Evolutionary conservation across 2,888 invertebrate genomes (phyloP).

Genomic region (Tridacna gigas): DNA sequence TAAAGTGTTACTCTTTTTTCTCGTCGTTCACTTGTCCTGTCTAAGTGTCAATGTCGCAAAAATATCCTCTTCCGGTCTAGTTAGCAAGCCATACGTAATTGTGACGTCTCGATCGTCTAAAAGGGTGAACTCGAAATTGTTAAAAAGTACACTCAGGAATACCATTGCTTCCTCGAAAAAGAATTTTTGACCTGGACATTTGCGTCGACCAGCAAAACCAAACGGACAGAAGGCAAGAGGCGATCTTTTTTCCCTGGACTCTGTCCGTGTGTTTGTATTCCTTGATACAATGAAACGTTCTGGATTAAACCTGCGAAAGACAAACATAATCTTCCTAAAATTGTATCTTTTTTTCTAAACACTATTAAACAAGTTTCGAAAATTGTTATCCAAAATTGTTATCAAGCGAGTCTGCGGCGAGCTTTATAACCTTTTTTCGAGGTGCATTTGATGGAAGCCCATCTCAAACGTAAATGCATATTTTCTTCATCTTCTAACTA

Average conservation of each 20-base stretch:
- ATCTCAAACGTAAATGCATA: too few species aligned
- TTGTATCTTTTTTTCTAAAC: too few species aligned
- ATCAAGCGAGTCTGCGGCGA: too few species aligned
- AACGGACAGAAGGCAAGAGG: slow-evolving; percentile 46
- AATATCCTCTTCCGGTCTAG: slow-evolving; percentile 39
- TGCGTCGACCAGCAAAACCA: slow-evolving; percentile 46
- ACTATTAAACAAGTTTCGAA: too few species aligned
- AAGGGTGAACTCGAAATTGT: slow-evolving; percentile 35
- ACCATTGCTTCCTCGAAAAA: slow-evolving; percentile 41
- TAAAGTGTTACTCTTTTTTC: neutral
- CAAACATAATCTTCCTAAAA: too few species aligned
- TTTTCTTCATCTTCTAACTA: too few species aligned
- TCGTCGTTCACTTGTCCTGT: neutral
- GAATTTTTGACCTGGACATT: slow-evolving; percentile 46
- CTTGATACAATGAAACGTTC: slow-evolving; percentile 13
- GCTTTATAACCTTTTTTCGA: too few species aligned
- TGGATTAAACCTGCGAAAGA: slow-evolving; percentile 28
- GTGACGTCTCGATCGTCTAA: slow-evolving; percentile 25
- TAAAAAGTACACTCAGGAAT: slow-evolving; percentile 31
- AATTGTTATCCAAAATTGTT: too few species aligned
- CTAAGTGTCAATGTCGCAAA: slow-evolving; percentile 27
- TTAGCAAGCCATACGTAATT: slow-evolving; percentile 42
- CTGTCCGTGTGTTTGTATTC: neutral
- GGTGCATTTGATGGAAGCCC: too few species aligned
- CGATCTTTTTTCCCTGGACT: slow-evolving; percentile 17